Conservation (phyloP, 2,888 invertebrate species). For the Noctua comes region DNA sequence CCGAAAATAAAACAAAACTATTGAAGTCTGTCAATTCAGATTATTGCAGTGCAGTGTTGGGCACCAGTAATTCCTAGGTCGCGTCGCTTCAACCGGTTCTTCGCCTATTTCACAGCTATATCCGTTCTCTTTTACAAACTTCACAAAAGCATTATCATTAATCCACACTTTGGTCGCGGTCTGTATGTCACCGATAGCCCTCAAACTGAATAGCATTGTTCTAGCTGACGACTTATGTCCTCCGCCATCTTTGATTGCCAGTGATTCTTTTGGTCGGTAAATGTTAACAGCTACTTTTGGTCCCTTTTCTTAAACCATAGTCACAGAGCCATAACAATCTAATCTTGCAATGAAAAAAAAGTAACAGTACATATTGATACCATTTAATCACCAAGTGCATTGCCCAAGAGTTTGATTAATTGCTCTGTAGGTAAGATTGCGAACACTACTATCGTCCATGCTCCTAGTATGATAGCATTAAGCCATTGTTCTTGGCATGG, state of each 20-base stretch:
- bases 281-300: neutral
- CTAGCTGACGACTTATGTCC: neutral
- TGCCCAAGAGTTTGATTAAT: constrained; percentile 23
- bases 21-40: neutral
- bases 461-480: constrained; percentile 47
- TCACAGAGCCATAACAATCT: neutral
- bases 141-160: constrained; percentile 4
- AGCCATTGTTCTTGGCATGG: constrained; percentile 59
- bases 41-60: neutral
- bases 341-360: neutral
- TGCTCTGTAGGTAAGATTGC: constrained; percentile 31
- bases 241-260: constrained; percentile 21
- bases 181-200: neutral
- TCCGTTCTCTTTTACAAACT: constrained; percentile 5
- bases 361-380: neutral
- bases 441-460: constrained; percentile 35
- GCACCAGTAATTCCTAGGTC: neutral
- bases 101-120: neutral
- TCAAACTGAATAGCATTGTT: constrained; percentile 6
- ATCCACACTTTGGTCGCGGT: constrained; percentile 12
- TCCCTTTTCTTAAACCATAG: neutral
- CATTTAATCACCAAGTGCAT: constrained; percentile 24
- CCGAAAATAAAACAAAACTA: neutral
- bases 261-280: neutral
- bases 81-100: neutral